Evolutionary conservation across 2,797 vertebrate species (phyloP).

Genomic region (Mionectes olivaceus): DNA sequence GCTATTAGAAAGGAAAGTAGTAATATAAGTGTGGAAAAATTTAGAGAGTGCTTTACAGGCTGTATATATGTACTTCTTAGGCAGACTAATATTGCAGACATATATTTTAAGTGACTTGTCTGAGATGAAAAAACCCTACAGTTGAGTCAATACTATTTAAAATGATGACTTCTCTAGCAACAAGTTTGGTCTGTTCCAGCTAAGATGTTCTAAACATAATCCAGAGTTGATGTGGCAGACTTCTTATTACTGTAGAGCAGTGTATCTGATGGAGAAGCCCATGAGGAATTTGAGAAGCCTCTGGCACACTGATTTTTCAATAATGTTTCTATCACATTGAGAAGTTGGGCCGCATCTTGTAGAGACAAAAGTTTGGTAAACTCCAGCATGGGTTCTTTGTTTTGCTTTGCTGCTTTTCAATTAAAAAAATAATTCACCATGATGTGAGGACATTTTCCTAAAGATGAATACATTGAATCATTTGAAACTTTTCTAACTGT

Average conservation of each 20-base stretch:
- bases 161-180: not conserved
- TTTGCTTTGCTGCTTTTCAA: slow-evolving; percentile 8
- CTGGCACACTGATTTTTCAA: not conserved
- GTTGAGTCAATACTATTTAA: not conserved
- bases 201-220: not conserved
- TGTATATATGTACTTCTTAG: not conserved
- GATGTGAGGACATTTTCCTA: not conserved
- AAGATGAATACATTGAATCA: not conserved
- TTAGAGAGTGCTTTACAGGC: not conserved
- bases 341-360: not conserved
- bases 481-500: not conserved
- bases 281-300: not conserved
- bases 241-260: not conserved
- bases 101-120: not conserved
- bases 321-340: not conserved
- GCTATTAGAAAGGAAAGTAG: not conserved
- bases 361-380: not conserved
- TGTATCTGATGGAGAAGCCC: not conserved
- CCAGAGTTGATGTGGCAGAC: accelerated
- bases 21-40: not conserved
- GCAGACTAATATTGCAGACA: not conserved
- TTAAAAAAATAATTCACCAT: not conserved
- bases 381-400: not conserved
- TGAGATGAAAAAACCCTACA: not conserved
- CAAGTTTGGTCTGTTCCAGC: not conserved